Evolutionary conservation across 2,113 vertebrate genomes (phyloP), one percentile per base, ranked within the genome.

Genomic region (Epinephelus moara): DNA sequence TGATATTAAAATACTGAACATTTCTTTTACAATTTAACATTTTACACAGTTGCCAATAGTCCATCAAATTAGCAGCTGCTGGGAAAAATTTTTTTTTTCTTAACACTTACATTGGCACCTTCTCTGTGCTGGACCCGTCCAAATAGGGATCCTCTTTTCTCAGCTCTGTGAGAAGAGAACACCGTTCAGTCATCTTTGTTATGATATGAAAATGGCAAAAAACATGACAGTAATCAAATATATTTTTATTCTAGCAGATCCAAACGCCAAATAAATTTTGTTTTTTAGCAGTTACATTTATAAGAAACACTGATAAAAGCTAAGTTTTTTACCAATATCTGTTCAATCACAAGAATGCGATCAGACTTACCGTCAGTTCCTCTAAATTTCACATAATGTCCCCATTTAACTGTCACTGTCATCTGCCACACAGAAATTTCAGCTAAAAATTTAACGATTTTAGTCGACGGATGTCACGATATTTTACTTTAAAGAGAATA

Each of bases 91-190:
- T n/a, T n/a, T n/a, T n/a, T n/a, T n/a, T 11, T 23, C 6, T 33
- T 13, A 37, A 7, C 67, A 93, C 94, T 88, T 84, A 95, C 94
- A 95, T 95, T 12, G 94, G 94, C 14, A 95, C 93, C 62, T 94
- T 94, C 60, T 95, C 94, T 69, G 80, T 47, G 45, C 80, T 88
- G 60, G 73, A 52, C 14, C 27, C 92, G 4, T 93, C 85, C 76
- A 95, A 81, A 87, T 82, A 90, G 33, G 82, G 86, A 84, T 95
- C 94, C 8, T 93, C 89, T 50, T 85, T 84, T 50, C 1, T 56
- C 3, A 83, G 45, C 59, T 90, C 94, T 95, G 19, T 15, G 33
- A 88, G 40, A 72, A 62, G 27, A 85, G 1, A 84, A 70, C 13
- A 72, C 18, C 2, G 6, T 19, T 68, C 49, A 72, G 18, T 42